Evolutionary conservation across 2,797 vertebrate species (phyloP).

Genomic region (Muscicapa comitata): DNA sequence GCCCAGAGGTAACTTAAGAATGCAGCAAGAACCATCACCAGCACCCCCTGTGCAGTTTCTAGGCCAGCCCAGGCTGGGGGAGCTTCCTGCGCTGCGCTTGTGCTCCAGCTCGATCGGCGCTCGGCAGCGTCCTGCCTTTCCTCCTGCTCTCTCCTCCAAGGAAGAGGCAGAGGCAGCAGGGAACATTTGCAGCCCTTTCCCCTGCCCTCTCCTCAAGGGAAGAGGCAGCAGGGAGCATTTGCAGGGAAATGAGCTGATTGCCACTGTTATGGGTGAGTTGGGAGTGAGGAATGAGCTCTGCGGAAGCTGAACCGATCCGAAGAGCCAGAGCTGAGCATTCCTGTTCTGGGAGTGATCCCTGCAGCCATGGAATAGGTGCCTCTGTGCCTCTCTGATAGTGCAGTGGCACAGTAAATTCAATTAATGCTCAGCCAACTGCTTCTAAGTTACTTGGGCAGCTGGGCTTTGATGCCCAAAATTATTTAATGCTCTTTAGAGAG

Average conservation of each 20-base stretch:
- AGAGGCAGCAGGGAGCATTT: background rate
- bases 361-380: background rate
- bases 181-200: constrained; percentile 20
- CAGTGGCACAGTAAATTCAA: background rate
- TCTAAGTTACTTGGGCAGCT: background rate
- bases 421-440: background rate
- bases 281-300: background rate
- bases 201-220: background rate
- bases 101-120: background rate
- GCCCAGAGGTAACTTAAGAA: constrained; percentile 98
- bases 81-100: constrained; percentile 63
- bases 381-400: background rate
- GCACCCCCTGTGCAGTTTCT: constrained; percentile 34
- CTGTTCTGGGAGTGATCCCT: background rate
- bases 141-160: constrained; percentile 41
- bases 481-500: background rate
- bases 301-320: background rate
- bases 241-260: background rate
- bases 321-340: background rate
- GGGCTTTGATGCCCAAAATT: background rate
- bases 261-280: background rate
- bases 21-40: constrained; percentile 88
- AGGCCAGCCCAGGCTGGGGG: constrained; percentile 7
- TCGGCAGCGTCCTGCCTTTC: background rate
- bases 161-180: background rate